Conservation (phyloP, 2,888 invertebrate species). For the Notodromas monacha region DNA sequence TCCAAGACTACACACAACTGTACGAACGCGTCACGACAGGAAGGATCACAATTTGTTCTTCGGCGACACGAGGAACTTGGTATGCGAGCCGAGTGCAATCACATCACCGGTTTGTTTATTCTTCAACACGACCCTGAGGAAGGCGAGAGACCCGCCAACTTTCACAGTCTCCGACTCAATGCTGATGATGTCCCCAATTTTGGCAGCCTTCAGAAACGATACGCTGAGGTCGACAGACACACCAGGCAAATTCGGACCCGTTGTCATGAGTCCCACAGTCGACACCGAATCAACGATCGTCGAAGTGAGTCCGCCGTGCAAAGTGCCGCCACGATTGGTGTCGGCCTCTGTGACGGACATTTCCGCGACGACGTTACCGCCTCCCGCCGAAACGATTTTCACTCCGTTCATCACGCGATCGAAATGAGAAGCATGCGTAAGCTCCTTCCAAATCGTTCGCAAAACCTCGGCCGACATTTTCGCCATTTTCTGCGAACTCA, state of each 20-base stretch:
- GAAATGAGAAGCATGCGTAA: no score
- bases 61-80: no score
- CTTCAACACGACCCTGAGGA: slow-evolving; percentile 39
- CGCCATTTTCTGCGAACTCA: no score
- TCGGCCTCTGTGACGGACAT: slow-evolving; percentile 37
- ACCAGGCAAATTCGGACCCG: slow-evolving; percentile 25
- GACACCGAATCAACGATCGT: slow-evolving; percentile 43
- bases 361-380: slow-evolving; percentile 38
- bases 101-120: slow-evolving; percentile 36
- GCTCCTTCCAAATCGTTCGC: no score
- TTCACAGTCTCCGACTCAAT: slow-evolving; percentile 42
- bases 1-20: no score
- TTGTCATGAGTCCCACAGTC: slow-evolving; percentile 39
- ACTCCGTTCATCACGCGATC: no score
- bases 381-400: slow-evolving; percentile 23
- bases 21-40: no score
- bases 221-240: slow-evolving; percentile 52
- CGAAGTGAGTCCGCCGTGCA: slow-evolving; percentile 59
- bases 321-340: slow-evolving; percentile 31
- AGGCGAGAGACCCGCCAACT: slow-evolving; percentile 44
- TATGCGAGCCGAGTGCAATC: slow-evolving; percentile 49
- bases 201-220: slow-evolving; percentile 41
- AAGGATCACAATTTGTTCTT: no score
- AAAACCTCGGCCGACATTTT: no score
- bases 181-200: slow-evolving; percentile 37